Base-by-base conservation (phyloP, 2,797 vertebrate species). In the Bradypodion pumilum region DNA sequence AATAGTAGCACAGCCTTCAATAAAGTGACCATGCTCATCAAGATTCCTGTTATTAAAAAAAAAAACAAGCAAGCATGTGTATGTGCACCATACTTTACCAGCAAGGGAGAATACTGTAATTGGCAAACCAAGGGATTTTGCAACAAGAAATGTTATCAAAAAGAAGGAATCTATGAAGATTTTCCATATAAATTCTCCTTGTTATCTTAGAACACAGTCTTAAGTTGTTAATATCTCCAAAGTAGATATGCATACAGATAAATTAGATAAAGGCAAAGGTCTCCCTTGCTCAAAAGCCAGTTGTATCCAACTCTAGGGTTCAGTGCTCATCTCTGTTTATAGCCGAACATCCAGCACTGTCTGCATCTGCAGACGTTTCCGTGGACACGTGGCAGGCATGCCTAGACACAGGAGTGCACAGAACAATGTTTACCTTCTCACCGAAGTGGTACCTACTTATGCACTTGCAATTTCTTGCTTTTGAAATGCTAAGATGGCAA, bases 1-100 rank as follows among this genome's bases (percentile, higher is more conserved):
- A 37, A 97, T 82, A 5, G 1, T 0, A 2, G 94, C 44, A 0
- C 79, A 66, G 37, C 98, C 98, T 80, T 96, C 95, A 0, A 99
- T 93, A 56, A 99, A 95, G 84, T 89, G 95, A 3, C 98, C 98
- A 3, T 97, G 95, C 0, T 95, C 90, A 16, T 2, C 89, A 5
- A 98, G 87, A 72, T 88, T 0, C 85, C 98, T 94, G 27, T 25
- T 99, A 98, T 90, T 99, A 25, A 49, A n/a, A n/a, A n/a, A n/a
- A 37, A 35, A 79, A 27, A 5, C 62, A 65, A 42, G 23, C 5
- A 40, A 21, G 2, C 7, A n/a, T 29, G 21, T 77, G 35, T 62
- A 77, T 52, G 25, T 4, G 35, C 7, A 19, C 15, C 13, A 56
- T 13, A 68, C 12, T 7, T 37, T 56, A 80, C 21, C 46, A 69